Percentiles rank a stretch among this genome's conserved stretches.
Conservation (phyloP, 1,140 invertebrate species). For the Sitobion miscanthi region DNA sequence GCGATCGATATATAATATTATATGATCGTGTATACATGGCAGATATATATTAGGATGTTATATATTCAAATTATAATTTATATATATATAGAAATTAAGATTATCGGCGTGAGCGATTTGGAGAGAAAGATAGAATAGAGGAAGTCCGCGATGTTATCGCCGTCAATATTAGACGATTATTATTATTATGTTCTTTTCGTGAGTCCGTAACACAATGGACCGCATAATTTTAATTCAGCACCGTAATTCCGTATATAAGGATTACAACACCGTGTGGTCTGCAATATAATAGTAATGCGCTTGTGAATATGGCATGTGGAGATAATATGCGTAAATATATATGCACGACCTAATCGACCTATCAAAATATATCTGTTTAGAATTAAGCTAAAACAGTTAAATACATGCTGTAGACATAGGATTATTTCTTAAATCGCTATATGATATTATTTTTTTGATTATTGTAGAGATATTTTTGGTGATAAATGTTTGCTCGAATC, state of each 20-base stretch:
- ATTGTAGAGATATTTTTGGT: background rate
- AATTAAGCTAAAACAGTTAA: too few relatives aligned
- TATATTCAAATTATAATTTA: background rate
- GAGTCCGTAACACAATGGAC: background rate
- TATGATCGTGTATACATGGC: background rate
- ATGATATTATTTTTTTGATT: background rate
- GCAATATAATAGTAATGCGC: background rate
- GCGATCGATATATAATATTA: background rate
- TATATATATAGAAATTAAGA: background rate
- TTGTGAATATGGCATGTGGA: background rate
- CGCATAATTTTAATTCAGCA: constrained; percentile 4
- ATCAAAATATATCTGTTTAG: background rate
- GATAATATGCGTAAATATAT: background rate
- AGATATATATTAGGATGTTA: background rate
- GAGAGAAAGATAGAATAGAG: constrained; percentile 14
- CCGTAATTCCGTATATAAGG: background rate
- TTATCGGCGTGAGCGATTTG: background rate
- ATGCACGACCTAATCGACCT: too few relatives aligned
- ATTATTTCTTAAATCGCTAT: background rate
- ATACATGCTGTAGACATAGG: background rate
- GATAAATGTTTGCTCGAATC: background rate
- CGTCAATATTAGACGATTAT: background rate
- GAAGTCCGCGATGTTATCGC: background rate
- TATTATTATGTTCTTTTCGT: constrained; percentile 12
- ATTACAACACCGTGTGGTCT: background rate